Base-by-base conservation (phyloP, 2,888 invertebrate genomes). In the Plagiodera versicolora region DNA sequence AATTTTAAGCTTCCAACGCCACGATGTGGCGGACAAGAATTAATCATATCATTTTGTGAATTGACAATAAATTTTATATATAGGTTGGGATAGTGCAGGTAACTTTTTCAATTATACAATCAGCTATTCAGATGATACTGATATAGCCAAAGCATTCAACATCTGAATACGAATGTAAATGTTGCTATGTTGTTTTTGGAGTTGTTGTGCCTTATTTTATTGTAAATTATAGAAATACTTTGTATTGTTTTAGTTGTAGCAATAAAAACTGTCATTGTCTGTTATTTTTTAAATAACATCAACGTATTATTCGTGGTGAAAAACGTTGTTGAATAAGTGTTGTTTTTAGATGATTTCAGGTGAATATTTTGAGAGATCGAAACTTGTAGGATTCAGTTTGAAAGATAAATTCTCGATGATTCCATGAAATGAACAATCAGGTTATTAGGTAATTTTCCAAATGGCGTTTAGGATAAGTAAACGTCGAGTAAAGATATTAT, bases 31-130 rank as follows among this genome's bases (percentile, higher is more conserved):
- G 67, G 69, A 75, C 78, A 77, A 77, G 77, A 77, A 77, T 76
- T 76, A 73, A 77, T 76, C 77, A 77, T 77, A 77, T 77, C 76
- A 77, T 75, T 76, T n/a, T 74, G 64, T 68, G 59, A 64, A 70
- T 72, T 73, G 65, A 66, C 69, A 64, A 59, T 58, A 60, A 66
- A 16, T 67, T 65, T 67, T 58, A 63, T 54, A 61, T 66, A 62
- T 65, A 66, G 58, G 65, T 63, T 66, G 60, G 55, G 39, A 52
- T 39, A 14, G 39, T 10, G 39, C 14, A 32, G 32, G 32, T 2
- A 32, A 32, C 10, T 6, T 63, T 66, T 59, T 62, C 61, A 49
- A 51, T 53, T 64, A 28, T 35, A 54, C 24, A 35, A 58, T 58
- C 30, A 39, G 45, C n/a, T 46, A 35, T 58, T 50, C 58, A 35